Base-by-base conservation (phyloP, 2,888 invertebrate species). In the Priapulus caudatus region DNA sequence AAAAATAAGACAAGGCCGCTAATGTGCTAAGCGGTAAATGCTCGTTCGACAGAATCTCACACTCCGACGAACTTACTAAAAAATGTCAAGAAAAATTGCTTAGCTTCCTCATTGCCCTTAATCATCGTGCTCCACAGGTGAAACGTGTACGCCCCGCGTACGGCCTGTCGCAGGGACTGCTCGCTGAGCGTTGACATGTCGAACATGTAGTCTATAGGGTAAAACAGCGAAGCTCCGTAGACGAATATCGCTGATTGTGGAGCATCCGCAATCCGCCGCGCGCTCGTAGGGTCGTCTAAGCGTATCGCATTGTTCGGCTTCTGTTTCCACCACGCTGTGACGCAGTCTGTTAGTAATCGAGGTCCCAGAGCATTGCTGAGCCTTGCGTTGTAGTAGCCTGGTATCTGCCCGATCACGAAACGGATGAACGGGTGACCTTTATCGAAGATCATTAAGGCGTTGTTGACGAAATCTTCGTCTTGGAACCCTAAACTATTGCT, bases 391-490 rank as follows among this genome's bases (percentile, higher is more conserved):
- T 33, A 33, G 33, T 33, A 33, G 33, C n/a, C n/a, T 33, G 33
- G 33, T 33, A 33, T 33, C 33, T 33, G 33, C n/a, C n/a, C n/a
- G 10, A 33, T 33, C 10, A 33, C 33, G 33, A 33, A 33, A 10
- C 10, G 33, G 4, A 80, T 81, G 22, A 82, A 69, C 50, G 73
- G 69, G 57, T 79, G 70, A 2, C 48, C 50, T 49, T 48, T 49
- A 16, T 74, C 74, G 56, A 85, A 79, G 50, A 81, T 79, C 59
- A 85, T 69, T 0, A 82, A 78, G 2, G 83, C 84, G 0, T 81
- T 80, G 0, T 81, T 82, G 0, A 85, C 77, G 48, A 75, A 70
- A 2, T 66, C 64, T 57, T 71, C 67, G 1, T 79, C 78, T 68
- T 81, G 81, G 2, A 78, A 76, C 1, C 80, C 80, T 1, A 79